phyloP scores from a whole-genome alignment of 1,140 invertebrate genomes.

The Drosophila watanabei region DNA sequence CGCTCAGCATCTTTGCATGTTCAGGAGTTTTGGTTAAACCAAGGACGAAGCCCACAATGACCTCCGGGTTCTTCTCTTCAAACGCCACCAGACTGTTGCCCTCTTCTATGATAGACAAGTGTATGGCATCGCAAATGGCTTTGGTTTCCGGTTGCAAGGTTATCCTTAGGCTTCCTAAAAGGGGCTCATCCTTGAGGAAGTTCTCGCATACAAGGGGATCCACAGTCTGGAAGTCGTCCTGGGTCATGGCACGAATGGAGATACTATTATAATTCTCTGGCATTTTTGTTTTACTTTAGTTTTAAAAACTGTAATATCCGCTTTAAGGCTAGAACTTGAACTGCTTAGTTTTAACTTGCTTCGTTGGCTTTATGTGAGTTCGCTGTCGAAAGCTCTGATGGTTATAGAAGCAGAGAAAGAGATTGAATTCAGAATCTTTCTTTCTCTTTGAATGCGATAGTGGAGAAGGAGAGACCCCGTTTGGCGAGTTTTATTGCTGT shows the following conservation, averaged over 20 bases:
- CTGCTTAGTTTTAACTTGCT: background rate
- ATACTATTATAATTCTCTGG: background rate
- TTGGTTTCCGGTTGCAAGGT: background rate
- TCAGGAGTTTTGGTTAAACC: background rate
- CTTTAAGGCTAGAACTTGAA: background rate
- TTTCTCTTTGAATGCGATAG: too few relatives aligned
- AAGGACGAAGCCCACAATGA: background rate
- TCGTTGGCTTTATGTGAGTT: too few relatives aligned
- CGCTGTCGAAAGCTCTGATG: too few relatives aligned
- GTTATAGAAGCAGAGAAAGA: too few relatives aligned
- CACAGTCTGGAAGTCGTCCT: background rate
- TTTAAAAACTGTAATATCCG: background rate
- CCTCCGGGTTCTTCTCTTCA: background rate
- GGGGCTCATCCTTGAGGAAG: background rate
- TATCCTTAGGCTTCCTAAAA: background rate
- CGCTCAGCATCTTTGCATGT: background rate
- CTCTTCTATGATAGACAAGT: background rate
- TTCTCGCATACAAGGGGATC: background rate
- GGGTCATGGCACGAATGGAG: background rate
- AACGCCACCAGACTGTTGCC: background rate
- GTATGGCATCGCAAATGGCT: background rate
- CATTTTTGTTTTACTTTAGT: background rate
- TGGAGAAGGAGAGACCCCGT: too few relatives aligned
- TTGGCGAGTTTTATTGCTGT: too few relatives aligned
- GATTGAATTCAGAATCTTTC: too few relatives aligned